Evolutionary conservation across 1,140 invertebrate genomes (phyloP).

Genomic region (Hypsibius dujardini): DNA sequence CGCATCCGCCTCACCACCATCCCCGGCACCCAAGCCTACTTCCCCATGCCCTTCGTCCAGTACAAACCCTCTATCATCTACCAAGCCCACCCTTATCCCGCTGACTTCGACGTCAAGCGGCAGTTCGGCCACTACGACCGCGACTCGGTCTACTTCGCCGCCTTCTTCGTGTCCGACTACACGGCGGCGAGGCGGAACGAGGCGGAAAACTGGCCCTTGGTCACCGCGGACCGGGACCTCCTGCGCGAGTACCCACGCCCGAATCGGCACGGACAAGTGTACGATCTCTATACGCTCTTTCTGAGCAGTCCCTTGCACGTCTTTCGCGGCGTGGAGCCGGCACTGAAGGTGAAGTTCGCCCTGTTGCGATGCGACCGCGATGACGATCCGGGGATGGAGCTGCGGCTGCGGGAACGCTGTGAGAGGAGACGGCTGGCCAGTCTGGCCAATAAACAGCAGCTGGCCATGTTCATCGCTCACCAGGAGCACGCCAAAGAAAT

Average conservation of each 20-base stretch:
- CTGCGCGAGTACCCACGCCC: neutral
- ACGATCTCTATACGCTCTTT: conserved; percentile 3
- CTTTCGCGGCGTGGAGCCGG: neutral
- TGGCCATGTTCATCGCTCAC: neutral
- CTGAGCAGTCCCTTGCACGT: neutral
- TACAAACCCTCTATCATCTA: conserved; percentile 45
- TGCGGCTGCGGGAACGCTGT: neutral
- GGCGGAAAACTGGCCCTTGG: neutral
- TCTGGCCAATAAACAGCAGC: conserved; percentile 9
- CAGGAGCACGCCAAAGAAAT: neutral
- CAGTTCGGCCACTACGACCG: conserved; percentile 5
- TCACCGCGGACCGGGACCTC: neutral
- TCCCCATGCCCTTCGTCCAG: conserved; percentile 58
- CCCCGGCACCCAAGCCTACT: conserved; percentile 54
- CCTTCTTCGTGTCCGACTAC: neutral
- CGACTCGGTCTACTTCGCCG: neutral
- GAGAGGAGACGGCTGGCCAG: neutral
- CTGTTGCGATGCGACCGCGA: neutral
- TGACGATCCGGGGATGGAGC: neutral
- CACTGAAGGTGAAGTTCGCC: neutral
- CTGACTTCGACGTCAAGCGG: neutral
- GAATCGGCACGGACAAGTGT: neutral
- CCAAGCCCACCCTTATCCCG: neutral
- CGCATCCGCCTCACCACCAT: conserved; percentile 70
- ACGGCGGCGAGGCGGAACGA: neutral